Evolutionary conservation across 2,797 vertebrate species (phyloP), one percentile per base, ranked within the genome.

Genomic region (Cirrhinus molitorella): DNA sequence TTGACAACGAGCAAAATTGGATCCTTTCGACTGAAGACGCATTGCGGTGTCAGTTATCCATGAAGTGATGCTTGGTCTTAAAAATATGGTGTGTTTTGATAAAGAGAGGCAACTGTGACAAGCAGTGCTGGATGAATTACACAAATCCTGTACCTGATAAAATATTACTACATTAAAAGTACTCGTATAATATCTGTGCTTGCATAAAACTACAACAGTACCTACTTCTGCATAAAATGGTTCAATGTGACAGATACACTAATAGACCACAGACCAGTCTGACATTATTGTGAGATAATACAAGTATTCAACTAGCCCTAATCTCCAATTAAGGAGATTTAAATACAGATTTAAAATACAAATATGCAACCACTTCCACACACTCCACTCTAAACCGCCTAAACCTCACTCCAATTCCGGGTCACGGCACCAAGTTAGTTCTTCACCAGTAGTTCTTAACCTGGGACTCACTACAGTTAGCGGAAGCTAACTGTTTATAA

Each of bases 51-150:
- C 55, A 61, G 68, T 49, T 49, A 61, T 7, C 40, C 0, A 2
- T n/a, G 21, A 81, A 81, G 67, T 63, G 43, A 51, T 6, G 3
- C 40, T 59, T 72, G 40, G 37, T 16, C 55, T 17, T 49, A 34
- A 49, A 80, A 73, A 81, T 63, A 81, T 34, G 74, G 55, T 28
- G 37, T 76, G n/a, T 76, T 76, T 76, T 59, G 73, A 76, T 59
- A 19, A 37, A 61, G 55, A 23, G 55, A 37, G 43, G 25, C 40
- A 23, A 37, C 25, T 72, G 19, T 49, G n/a, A 61, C 72, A 74
- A 37, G 19, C 28, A 37, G 70, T n/a, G 51, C 11, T 55, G 12
- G 28, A 55, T 74, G 12, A 40, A 75, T 57, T 57, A 40, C 31
- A 57, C 13, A 74, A 75, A 57, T 55, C 31, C 31, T 55, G 51